Base-by-base conservation (phyloP, 2,797 vertebrate species). In the Eleutherodactylus coqui region DNA sequence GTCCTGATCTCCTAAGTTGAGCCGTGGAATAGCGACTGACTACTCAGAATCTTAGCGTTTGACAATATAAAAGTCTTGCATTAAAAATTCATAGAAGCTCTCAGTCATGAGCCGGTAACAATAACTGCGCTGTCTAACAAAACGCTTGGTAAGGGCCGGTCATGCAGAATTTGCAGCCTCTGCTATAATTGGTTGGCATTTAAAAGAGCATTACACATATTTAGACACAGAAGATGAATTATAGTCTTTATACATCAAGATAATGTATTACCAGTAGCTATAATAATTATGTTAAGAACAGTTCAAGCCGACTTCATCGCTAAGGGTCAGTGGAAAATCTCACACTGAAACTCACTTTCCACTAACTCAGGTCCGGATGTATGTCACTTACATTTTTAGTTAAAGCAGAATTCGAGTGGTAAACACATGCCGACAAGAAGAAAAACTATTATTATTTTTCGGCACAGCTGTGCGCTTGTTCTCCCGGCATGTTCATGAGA, bases 151-250 rank as follows among this genome's bases (percentile, higher is more conserved):
- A 41, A 43, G 80, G 32, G 16, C 32, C 62, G 38, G 53, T 47
- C 53, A 45, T 34, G 70, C 49, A 62, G 82, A 75, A 83, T 83
- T 11, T 60, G 76, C 76, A 72, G 82, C 75, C 36, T 62, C 41
- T 29, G 64, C 47, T 79, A 17, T 85, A 79, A 85, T 85, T 85
- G 64, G 76, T 79, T 60, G 64, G 64, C 84, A 78, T 85, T 79
- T 85, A 79, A 79, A 45, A 85, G 45, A 75, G 55, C 75, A 70
- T 79, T 85, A 43, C 64, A 73, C 51, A 47, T 79, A 85, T 79
- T 79, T 85, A 79, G 84, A 79, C 64, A 36, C 19, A 16, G 64
- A 72, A 79, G 84, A 85, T 85, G 76, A 79, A 79, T 79, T 51
- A 69, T 43, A 43, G 21, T 85, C 75, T 70, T 85, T 79, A 79